phyloP scores from a whole-genome alignment of 2,797 vertebrate species.

The Heterohyrax brucei region DNA sequence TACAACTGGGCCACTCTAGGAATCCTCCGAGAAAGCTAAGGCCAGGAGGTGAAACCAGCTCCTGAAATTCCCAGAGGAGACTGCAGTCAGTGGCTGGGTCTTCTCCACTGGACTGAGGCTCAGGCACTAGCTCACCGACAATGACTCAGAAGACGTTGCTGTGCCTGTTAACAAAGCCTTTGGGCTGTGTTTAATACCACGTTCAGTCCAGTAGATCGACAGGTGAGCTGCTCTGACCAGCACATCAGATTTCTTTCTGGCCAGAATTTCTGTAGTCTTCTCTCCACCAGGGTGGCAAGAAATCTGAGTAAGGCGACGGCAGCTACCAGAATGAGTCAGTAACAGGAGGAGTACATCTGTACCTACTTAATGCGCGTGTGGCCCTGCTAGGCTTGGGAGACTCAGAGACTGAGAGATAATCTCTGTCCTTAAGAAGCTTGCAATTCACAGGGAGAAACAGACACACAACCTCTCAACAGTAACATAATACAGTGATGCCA shows the following conservation, averaged over 20 bases:
- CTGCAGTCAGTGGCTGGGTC: background rate
- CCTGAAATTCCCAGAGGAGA: conserved; percentile 38
- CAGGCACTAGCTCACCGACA: conserved; percentile 44
- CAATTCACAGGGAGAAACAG: background rate
- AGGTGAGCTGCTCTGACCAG: conserved; percentile 79
- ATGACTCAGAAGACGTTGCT: conserved; percentile 71
- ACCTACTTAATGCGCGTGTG: background rate
- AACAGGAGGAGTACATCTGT: background rate
- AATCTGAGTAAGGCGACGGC: conserved; percentile 62
- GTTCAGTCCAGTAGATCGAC: conserved; percentile 68
- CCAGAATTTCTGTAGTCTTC: conserved; percentile 78
- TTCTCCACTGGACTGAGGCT: conserved; percentile 13
- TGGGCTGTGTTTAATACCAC: conserved; percentile 44
- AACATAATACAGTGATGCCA: background rate
- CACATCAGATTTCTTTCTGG: conserved; percentile 76
- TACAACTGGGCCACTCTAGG: background rate
- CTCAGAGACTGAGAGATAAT: background rate
- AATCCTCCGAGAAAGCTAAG: background rate
- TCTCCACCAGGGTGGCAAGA: conserved; percentile 61
- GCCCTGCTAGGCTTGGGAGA: background rate
- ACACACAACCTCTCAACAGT: background rate
- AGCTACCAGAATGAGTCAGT: conserved; percentile 65
- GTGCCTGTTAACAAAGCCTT: conserved; percentile 55
- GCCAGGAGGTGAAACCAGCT: background rate
- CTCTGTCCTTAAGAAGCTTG: background rate